Base-by-base conservation (phyloP, 1,140 invertebrate genomes). In the Melanaphis sacchari region DNA sequence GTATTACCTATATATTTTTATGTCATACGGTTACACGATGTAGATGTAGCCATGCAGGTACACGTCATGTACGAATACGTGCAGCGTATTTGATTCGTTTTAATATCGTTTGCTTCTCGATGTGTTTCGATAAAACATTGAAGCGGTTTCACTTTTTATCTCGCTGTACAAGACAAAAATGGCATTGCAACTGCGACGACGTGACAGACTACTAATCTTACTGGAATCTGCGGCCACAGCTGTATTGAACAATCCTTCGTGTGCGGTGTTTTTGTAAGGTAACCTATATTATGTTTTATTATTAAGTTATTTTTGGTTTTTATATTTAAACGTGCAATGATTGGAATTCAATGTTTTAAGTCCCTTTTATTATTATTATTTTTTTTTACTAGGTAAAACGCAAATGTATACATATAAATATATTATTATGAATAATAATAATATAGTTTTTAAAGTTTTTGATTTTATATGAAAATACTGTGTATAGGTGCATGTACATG, bases 1-100 rank as follows among this genome's bases (percentile, higher is more conserved):
- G n/a, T n/a, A 76, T n/a, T 76, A n/a, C n/a, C n/a, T n/a, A n/a
- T n/a, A 76, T n/a, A 76, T 76, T 76, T 76, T 76, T 76, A 76
- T n/a, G n/a, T n/a, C 18, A 66, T n/a, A 76, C 59, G 59, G n/a
- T n/a, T 76, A 76, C 59, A n/a, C 24, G 31, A 46, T 59, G 31
- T 36, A 21, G n/a, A n/a, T n/a, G n/a, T n/a, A n/a, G n/a, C n/a
- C n/a, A 76, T n/a, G 18, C 18, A 0, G 15, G n/a, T 11, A 8
- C 4, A 76, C 46, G 15, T 76, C n/a, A 18, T 76, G 59, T 36
- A 76, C 59, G 18, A 76, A 59, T 54, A 66, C 31, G 59, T 5
- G 31, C 11, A 66, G 59, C 31, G 59, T 66, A 15, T n/a, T 66
- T 18, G 59, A n/a, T 66, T 66, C 21, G 31, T 66, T 76, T 76